Base-by-base conservation (phyloP, 2,797 vertebrate species). In the Argya squamiceps region DNA sequence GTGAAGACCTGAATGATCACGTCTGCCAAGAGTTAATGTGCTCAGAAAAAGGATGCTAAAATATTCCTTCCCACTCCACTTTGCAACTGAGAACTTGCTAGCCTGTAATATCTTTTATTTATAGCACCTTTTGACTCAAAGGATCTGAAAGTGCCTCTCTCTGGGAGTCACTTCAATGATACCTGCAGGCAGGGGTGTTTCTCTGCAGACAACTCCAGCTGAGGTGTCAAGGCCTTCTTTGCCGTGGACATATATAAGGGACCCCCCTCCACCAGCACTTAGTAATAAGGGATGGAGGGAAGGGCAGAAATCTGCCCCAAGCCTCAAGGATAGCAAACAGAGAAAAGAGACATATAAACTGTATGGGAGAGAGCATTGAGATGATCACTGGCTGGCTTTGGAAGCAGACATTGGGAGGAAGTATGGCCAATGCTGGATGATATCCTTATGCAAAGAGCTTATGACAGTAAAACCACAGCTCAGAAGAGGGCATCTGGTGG, bases 101-200 rank as follows among this genome's bases (percentile, higher is more conserved):
- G 84, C 70, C 82, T 80, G 89, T 67, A 96, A 75, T 91, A 71
- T 92, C 64, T 91, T 93, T 94, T 96, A 96, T 96, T 96, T 97
- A 95, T 94, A 93, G 82, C 5, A 37, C 79, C 34, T 92, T 92
- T 92, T 41, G 8, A 49, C 91, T 92, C 39, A 88, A 69, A 93
- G 53, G 49, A 64, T 94, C 69, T 50, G 53, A 55, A 75, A 92
- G 32, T 59, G 39, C 32, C 43, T 94, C 53, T 86, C 5, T 44
- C 65, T 62, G 32, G 43, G 73, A 93, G 73, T 75, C 23, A 56
- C n/a, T 93, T 85, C 84, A 91, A 1, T 50, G 50, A 68, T 81
- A 88, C 43, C 29, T 88, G 24, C 3, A 18, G 70, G 41, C 21
- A 37, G 52, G 22, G 36, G 18, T 39, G 11, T 24, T 79, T 70